phyloP scores from a whole-genome alignment of 2,113 vertebrate species.

The Calidris pugnax region DNA sequence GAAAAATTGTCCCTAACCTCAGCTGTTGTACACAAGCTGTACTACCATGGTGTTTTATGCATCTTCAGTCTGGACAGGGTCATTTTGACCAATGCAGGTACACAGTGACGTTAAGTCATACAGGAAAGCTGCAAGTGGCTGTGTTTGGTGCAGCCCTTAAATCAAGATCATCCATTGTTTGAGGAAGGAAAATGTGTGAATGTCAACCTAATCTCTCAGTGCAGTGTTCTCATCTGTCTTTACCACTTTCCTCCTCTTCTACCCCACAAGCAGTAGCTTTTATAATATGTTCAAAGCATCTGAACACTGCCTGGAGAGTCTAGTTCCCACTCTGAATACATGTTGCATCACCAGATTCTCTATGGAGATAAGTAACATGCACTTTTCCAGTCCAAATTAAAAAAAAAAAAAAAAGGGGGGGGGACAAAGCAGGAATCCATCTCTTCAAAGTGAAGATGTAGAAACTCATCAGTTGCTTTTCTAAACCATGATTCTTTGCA shows the following conservation, averaged over 20 bases:
- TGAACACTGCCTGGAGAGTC: not conserved
- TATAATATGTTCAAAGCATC: not conserved
- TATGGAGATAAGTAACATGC: not conserved
- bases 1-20: not conserved
- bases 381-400: not conserved
- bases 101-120: not conserved
- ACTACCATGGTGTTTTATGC: not conserved
- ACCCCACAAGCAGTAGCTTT: not conserved
- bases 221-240: not conserved
- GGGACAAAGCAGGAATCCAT: not conserved
- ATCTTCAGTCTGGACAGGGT: not conserved
- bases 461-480: not conserved
- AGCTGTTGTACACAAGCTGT: not conserved
- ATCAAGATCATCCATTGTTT: not conserved
- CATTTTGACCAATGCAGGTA: not conserved
- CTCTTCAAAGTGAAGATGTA: not conserved
- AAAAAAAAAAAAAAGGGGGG: not conserved
- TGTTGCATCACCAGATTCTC: not conserved
- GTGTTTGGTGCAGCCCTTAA: not conserved
- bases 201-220: not conserved
- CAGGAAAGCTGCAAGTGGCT: not conserved
- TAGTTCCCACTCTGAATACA: not conserved
- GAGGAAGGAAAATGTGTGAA: not conserved
- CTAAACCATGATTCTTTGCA: not conserved
- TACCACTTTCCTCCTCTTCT: not conserved